Evolutionary conservation across 2,888 invertebrate genomes (phyloP), one percentile per base, ranked within the genome.

Genomic region (Amphipyra tragopoginis): DNA sequence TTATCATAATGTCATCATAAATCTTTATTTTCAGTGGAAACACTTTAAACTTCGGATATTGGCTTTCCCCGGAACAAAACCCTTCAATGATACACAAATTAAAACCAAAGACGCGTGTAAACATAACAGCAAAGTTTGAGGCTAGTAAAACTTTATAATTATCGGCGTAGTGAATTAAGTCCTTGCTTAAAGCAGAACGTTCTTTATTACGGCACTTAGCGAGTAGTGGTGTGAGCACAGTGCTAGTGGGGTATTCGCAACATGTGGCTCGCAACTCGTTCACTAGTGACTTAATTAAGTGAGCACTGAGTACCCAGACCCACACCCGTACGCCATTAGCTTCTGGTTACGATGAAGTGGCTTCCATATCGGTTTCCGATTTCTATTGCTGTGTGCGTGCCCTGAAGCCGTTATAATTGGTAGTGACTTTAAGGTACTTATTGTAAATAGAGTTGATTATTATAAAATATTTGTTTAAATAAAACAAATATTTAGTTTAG

Each of bases 281-380:
- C 79, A 64, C 74, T 75, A 73, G 72, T 65, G 79, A 79, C 75
- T 80, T 85, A 84, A 84, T 84, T 84, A 80, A 84, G 80, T 77
- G 77, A 67, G 74, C 58, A 66, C 54, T 61, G 77, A 73, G 77
- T 55, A 68, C 33, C 8, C 5, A 10, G 42, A 42, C 71, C 45
- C 26, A 21, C 51, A 36, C 34, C 57, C 63, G 68, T 63, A 75
- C 72, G 63, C 79, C 68, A 83, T 82, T 82, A 82, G 68, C 72
- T 72, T 65, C 72, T 77, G 72, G 78, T 74, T 73, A 79, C 72
- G 62, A 52, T 68, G 62, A 69, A 71, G 77, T 75, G 67, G 50
- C 50, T 71, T 51, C 59, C 43, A 66, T 54, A 65, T 43, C 48
- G 51, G 53, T 60, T 65, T 66, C 65, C 71, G 64, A 66, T 66